A percentile compares a stretch with the other conserved stretches of the same genome.
Conservation (phyloP, 2,113 vertebrate genomes). For the Pongo pygmaeus region DNA sequence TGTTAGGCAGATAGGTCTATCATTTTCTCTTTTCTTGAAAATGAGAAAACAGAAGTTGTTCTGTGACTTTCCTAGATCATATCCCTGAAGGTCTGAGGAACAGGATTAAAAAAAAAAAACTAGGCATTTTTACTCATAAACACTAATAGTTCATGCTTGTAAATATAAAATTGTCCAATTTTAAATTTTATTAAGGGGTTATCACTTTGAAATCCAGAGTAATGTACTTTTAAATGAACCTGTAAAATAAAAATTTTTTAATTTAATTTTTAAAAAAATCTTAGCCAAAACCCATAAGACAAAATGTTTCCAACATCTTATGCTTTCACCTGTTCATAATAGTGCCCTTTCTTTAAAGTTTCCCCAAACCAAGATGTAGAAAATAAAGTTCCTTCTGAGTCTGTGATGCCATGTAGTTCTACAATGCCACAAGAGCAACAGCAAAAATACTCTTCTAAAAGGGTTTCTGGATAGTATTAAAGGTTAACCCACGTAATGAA, state of each 20-base stretch:
- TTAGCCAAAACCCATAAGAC: slow-evolving; percentile 6
- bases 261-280: slow-evolving; percentile 10
- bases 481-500: slow-evolving; percentile 59
- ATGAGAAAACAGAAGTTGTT: not conserved
- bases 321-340: not conserved
- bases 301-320: slow-evolving; percentile 12
- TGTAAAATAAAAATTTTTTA: not conserved
- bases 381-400: not conserved
- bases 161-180: not conserved
- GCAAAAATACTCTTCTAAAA: slow-evolving; percentile 19
- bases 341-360: not conserved
- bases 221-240: slow-evolving; percentile 20
- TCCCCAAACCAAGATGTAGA: not conserved
- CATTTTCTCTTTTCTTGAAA: not conserved
- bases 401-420: not conserved
- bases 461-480: not conserved
- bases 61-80: not conserved
- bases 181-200: not conserved
- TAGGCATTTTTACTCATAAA: not conserved
- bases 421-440: not conserved
- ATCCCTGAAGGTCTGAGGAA: not conserved
- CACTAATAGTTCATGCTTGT: not conserved
- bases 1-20: not conserved
- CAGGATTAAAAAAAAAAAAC: not conserved
- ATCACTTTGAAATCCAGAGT: slow-evolving; percentile 22